Evolutionary conservation across 2,113 vertebrate species (phyloP).

Genomic region (Calyptomena viridis): DNA sequence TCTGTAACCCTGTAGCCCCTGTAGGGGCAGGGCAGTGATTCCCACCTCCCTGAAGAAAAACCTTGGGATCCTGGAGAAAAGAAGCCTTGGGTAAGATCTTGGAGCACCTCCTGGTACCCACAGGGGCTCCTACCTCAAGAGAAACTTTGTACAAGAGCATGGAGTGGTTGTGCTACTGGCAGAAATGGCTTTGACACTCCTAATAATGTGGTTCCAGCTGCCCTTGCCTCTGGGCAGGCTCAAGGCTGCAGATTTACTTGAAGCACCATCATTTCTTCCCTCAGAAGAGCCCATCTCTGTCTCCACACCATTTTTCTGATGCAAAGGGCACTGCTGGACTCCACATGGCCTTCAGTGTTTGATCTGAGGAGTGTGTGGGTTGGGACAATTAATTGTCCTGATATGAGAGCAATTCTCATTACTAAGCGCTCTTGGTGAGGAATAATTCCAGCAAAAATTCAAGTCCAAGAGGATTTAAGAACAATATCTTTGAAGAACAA

Average conservation of each 20-base stretch:
- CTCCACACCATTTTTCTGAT: not conserved
- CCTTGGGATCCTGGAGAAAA: not conserved
- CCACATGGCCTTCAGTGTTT: not conserved
- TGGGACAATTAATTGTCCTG: not conserved
- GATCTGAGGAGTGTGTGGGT: not conserved
- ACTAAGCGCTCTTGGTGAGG: not conserved
- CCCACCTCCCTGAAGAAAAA: not conserved
- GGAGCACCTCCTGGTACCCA: not conserved
- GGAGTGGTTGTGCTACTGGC: not conserved
- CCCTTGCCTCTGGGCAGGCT: not conserved
- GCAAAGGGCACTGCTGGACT: not conserved
- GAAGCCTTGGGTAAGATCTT: not conserved
- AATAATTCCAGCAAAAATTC: not conserved
- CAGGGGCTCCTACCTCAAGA: not conserved
- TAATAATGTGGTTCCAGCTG: fast-evolving
- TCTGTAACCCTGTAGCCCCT: fast-evolving
- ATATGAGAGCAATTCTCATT: not conserved
- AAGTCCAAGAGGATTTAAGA: not conserved
- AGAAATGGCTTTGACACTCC: not conserved
- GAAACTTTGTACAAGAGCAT: not conserved
- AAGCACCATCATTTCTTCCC: not conserved
- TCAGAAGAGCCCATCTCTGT: not conserved
- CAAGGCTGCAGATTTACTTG: not conserved
- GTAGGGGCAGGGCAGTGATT: not conserved
- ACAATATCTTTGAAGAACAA: not conserved